These are phyloP conservation scores for Drosophila teissieri DNA, from an alignment of 1,140 invertebrate species.

Conservation along the genomic window DNA sequence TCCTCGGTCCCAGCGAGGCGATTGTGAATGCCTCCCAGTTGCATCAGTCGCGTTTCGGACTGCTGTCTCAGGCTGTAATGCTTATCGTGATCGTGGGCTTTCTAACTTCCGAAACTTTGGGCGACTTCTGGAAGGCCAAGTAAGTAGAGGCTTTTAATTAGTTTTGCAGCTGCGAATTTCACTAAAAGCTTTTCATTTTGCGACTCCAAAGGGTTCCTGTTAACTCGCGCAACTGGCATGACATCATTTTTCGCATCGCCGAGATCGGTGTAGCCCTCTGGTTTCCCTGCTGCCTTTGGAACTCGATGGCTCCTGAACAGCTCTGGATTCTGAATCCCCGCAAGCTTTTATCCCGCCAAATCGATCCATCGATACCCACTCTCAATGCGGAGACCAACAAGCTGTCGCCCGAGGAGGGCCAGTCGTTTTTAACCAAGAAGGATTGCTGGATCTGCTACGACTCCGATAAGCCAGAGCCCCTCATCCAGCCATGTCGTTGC, in stretches of 20 bases:
- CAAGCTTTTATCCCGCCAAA: conserved; percentile 89
- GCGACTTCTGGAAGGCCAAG: conserved; percentile 96
- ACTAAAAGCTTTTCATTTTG: conserved; percentile 40
- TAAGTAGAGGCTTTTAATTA: conserved; percentile 83
- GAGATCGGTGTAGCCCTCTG: conserved; percentile 97
- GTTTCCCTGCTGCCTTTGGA: conserved; percentile 98
- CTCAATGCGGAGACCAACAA: conserved; percentile 76
- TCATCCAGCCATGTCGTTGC: conserved; percentile 96
- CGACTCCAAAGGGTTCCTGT: conserved; percentile 90
- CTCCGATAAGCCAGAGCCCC: conserved; percentile 90
- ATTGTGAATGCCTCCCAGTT: conserved; percentile 94
- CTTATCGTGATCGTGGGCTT: conserved; percentile 94
- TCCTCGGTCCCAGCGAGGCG: conserved; percentile 75
- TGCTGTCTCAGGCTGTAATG: conserved; percentile 94
- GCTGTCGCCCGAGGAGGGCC: conserved; percentile 83
- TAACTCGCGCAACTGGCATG: conserved; percentile 95
- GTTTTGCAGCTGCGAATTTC: background rate
- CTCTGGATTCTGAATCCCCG: conserved; percentile 97
- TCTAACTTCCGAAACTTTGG: conserved; percentile 94
- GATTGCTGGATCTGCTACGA: conserved; percentile 99
- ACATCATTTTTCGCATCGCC: conserved; percentile 94
- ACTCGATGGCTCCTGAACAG: conserved; percentile 96
- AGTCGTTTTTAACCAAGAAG: conserved; percentile 85
- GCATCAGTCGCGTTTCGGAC: conserved; percentile 94
- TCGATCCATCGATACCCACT: conserved; percentile 84